These are phyloP conservation scores for Temnopleurus reevesii DNA, from an alignment of 53 echinoderm and acorn worm genomes.

Conservation along the genomic window DNA sequence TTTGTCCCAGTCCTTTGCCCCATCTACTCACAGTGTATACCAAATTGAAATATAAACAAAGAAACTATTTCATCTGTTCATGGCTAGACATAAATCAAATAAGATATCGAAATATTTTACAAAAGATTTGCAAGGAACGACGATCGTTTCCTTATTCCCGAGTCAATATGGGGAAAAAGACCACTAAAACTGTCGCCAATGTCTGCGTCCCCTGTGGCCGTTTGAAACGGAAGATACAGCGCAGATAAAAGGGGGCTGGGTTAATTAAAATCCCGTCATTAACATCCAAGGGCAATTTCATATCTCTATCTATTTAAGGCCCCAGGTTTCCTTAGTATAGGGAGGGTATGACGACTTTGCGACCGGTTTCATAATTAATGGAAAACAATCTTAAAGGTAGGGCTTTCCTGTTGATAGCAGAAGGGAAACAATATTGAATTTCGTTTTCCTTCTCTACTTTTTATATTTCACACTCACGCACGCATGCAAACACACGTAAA, in stretches of 20 bases:
- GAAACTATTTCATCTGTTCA: too few relatives aligned
- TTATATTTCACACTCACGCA: too few relatives aligned
- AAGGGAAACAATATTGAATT: not conserved
- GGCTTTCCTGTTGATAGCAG: too few relatives aligned
- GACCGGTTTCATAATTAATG: constrained; percentile 15
- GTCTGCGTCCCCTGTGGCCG: not conserved
- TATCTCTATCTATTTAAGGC: constrained; percentile 6
- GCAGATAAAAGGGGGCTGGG: constrained; percentile 10
- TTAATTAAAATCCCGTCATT: constrained; percentile 38
- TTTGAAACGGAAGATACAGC: not conserved
- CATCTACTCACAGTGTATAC: too few relatives aligned
- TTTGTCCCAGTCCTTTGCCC: too few relatives aligned
- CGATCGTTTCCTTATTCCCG: too few relatives aligned
- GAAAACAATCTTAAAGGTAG: constrained; percentile 2
- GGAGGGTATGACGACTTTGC: not conserved
- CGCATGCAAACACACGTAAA: too few relatives aligned
- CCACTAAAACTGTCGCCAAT: not conserved
- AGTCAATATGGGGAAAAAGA: not conserved
- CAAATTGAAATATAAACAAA: too few relatives aligned
- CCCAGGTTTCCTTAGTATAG: not conserved
- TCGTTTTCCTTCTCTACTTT: too few relatives aligned
- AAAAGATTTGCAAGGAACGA: too few relatives aligned
- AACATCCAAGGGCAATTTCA: constrained; percentile 27
- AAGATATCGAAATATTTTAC: too few relatives aligned
- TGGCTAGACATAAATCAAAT: too few relatives aligned